Conservation (phyloP, 2,797 vertebrate genomes). For the Cyclopterus lumpus region DNA sequence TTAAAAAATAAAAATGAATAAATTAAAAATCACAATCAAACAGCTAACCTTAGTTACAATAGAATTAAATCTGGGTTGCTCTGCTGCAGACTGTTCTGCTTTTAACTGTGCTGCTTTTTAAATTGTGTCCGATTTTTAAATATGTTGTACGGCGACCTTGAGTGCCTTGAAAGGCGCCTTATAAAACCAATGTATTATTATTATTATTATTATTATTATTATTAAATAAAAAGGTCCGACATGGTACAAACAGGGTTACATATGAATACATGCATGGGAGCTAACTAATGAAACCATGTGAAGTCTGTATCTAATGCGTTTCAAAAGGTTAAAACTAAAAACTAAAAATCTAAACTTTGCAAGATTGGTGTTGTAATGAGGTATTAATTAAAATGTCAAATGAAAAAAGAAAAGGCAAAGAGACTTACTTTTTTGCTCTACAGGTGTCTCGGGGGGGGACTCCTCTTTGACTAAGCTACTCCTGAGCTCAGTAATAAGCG, state of each 20-base stretch:
- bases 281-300: not conserved
- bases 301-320: not conserved
- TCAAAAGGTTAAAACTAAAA: not conserved
- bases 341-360: not conserved
- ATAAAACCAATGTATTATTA: too few species aligned
- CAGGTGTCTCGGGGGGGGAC: slow-evolving; percentile 76
- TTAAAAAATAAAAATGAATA: slow-evolving; percentile 27
- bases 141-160: too few species aligned
- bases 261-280: not conserved
- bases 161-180: too few species aligned
- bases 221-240: not conserved
- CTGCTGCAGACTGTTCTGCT: too few species aligned
- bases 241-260: not conserved
- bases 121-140: too few species aligned
- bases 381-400: not conserved
- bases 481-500: slow-evolving; percentile 89
- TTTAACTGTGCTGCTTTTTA: too few species aligned
- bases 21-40: not conserved
- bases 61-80: too few species aligned
- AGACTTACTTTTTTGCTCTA: slow-evolving; percentile 75
- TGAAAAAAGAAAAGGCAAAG: not conserved
- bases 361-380: not conserved
- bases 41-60: not conserved
- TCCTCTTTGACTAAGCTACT: slow-evolving; percentile 87
- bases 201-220: too few species aligned